Evolutionary conservation across 2,797 vertebrate genomes (phyloP), one percentile per base, ranked within the genome.

Genomic region (Danionella dracula): DNA sequence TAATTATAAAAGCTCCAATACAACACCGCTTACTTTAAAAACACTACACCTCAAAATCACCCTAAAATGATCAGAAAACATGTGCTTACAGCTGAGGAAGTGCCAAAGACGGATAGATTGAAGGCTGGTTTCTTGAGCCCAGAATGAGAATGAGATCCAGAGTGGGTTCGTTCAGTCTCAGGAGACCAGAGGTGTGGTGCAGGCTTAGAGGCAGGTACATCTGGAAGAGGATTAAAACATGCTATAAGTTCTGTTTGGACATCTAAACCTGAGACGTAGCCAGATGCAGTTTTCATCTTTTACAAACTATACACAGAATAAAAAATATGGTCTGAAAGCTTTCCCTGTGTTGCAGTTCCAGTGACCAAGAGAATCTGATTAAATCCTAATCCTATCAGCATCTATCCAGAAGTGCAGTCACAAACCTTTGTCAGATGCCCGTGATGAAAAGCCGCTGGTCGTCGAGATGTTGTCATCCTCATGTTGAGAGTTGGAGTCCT

Each of bases 401-500:
- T 16, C 9, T 0, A 5, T 5, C 31, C 7, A 37, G 12, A n/a
- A 35, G 46, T 8, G 2, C 9, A 5, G 8, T 5, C 17, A 8
- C 3, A 8, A 83, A 98, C 97, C 97, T 92, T 99, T 98, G 78
- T 99, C 97, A 81, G 97, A 99, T 13, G 96, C 97, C 49, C 97
- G 92, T 49, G 96, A 99, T 42, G 97, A 99, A 80, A 99, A 99
- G 45, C 96, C 97, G 78, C 97, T 99, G 45, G 97, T 99, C 71
- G 96, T 99, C 81, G 97, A 99, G 90, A 99, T 97, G 87, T 99
- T 99, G 82, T 99, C 97, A 16, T 99, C 95, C 81, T 99, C 96
- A 20, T 98, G 95, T 80, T 97, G 93, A 70, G 96, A 99, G 84
- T 93, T 92, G 88, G 94, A 93, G 82, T 99, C 96, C 86, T 98